A percentile compares a stretch with the other conserved stretches of the same genome.
Evolutionary conservation across 2,888 invertebrate species (phyloP).

Genomic region (Pherbina coryleti): DNA sequence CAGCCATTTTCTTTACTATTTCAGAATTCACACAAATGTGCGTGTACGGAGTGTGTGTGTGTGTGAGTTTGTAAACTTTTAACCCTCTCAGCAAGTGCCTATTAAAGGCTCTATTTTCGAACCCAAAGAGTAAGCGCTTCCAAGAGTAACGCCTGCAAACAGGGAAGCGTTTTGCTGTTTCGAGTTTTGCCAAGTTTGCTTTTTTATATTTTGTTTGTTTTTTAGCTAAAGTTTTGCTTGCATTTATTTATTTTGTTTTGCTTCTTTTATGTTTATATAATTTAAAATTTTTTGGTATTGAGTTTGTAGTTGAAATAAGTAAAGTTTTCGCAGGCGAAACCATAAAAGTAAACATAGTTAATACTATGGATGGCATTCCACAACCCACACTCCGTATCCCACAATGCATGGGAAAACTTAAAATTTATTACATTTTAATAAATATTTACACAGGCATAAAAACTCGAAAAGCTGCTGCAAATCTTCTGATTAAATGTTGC

Average conservation of each 20-base stretch:
- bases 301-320: conserved; percentile 2
- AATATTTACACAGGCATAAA: conserved; percentile 38
- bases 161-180: neutral
- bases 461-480: no score
- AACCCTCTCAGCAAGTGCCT: no score
- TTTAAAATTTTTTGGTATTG: neutral
- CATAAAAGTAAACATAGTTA: conserved; percentile 39
- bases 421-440: conserved; percentile 46
- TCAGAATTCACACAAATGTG: neutral
- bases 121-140: no score
- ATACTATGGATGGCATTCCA: neutral
- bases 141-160: no score
- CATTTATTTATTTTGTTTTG: neutral
- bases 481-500: no score
- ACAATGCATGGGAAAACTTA: conserved; percentile 3
- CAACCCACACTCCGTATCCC: neutral
- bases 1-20: no score
- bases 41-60: neutral
- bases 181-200: neutral
- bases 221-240: conserved; percentile 1
- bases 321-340: conserved; percentile 45
- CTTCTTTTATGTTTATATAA: neutral
- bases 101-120: no score
- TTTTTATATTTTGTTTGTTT: neutral
- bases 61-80: neutral